Evolutionary conservation across 2,888 invertebrate genomes (phyloP), one percentile per base, ranked within the genome.

Genomic region (Platycnemis pennipes): DNA sequence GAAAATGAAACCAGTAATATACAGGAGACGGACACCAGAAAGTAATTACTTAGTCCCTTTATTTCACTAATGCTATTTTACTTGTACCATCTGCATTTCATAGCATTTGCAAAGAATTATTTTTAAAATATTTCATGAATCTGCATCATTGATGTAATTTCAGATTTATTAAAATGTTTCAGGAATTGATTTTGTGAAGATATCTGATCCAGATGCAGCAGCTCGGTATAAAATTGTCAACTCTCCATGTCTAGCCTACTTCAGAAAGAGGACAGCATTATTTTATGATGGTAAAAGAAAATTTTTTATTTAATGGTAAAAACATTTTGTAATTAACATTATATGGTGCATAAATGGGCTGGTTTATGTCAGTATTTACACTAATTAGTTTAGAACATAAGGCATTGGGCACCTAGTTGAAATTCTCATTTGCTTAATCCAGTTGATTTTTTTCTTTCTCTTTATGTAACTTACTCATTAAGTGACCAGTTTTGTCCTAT

Each of bases 131-230:
- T 63, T 63, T 63, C n/a, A n/a, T 63, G 8, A 26, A n/a, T n/a
- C n/a, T n/a, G n/a, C n/a, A n/a, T n/a, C n/a, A 86, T 94, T 88
- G 77, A 44, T 37, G 37, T 11, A 42, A 45, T 22, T 87, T 31
- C 63, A 56, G 22, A n/a, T 94, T 94, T 88, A 31, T 26, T 26
- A 91, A 77, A 94, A 49, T 91, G 53, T 95, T 95, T 46, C 95
- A 96, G 97, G 97, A n/a, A 99, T 99, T 95, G 99, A 99, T 96
- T 99, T 99, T 96, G 99, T 99, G 0, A 99, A 99, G 96, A 98
- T 99, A 94, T 98, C 98, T 87, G 98, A 98, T 96, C 97, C 97
- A 0, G 98, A 98, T 95, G 98, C 98, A 2, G 98, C 99, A 22
- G 98, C 98, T 69, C 98, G 98, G 95, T 98, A 98, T 96, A 98